Evolutionary conservation across 2,113 vertebrate species (phyloP).

Genomic region (Otus sunia): DNA sequence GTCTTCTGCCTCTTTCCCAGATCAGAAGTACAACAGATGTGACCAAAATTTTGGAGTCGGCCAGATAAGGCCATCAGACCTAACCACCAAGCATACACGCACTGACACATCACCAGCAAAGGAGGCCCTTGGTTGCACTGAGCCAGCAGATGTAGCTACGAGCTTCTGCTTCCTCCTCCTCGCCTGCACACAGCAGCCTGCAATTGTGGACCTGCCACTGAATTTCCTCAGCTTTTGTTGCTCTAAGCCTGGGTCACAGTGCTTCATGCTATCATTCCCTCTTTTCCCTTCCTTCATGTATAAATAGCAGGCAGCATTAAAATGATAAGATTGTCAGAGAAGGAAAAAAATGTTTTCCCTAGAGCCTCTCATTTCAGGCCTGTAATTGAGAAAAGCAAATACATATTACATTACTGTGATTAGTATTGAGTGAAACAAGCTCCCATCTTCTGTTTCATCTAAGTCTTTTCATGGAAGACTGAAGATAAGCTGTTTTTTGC

Average conservation of each 20-base stretch:
- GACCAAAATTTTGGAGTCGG: not conserved
- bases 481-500: slow-evolving; percentile 24
- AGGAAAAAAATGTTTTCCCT: not conserved
- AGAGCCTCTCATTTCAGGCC: slow-evolving; percentile 1
- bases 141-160: not conserved
- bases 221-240: not conserved
- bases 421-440: slow-evolving; percentile 29
- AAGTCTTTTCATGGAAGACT: not conserved
- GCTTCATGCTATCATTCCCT: not conserved
- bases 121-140: not conserved
- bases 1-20: not conserved
- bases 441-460: slow-evolving; percentile 41
- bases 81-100: accelerated
- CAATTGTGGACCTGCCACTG: not conserved
- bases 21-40: not conserved
- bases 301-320: slow-evolving; percentile 31
- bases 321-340: not conserved
- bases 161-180: not conserved
- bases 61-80: not conserved
- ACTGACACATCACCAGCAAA: not conserved
- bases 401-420: slow-evolving; percentile 39
- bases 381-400: slow-evolving; percentile 53
- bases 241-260: not conserved
- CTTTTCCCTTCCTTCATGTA: not conserved
- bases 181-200: not conserved